Base-by-base conservation (phyloP, 2,797 vertebrate genomes). In the Muscicapa striata region DNA sequence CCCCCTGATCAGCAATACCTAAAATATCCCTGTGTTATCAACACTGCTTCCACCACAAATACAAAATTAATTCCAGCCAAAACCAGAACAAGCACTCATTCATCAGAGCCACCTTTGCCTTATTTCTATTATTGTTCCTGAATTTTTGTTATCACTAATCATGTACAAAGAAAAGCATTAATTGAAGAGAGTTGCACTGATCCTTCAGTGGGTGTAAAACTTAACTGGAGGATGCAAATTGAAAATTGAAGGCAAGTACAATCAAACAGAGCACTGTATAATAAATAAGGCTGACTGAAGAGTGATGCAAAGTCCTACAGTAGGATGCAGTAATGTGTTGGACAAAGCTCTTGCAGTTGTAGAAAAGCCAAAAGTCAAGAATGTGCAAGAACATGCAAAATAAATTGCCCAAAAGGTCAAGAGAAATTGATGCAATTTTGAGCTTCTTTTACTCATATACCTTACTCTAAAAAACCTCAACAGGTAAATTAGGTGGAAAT, bases 381-480 rank as follows among this genome's bases (percentile, higher is more conserved):
- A 61, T 20, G 30, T 36, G 52, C 14, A 64, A 90, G 38, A 40
- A 40, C 13, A 13, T 40, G 38, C 38, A 64, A 90, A 58, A 84
- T 34, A 58, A 80, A 72, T 69, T 89, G 15, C 36, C n/a, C 1
- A 5, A 48, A 51, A 52, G 4, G 1, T 20, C 16, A 80, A 57
- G n/a, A 61, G 55, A 89, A 61, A 75, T 6, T 0, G 2, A 24
- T 48, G 9, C 3, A 62, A 27, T 41, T 70, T 23, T 32, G 84
- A 82, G 7, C 12, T 82, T 66, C 45, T 49, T 89, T 41, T 27
- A 15, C 9, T 5, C 6, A 14, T 24, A 11, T 32, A 40, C 13
- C 67, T 66, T 19, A 70, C 32, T 55, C 16, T 22, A 80, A 57
- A 55, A 73, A 4, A 3, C 0, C 0, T 3, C 22, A 63, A 40